Evolutionary conservation across 2,797 vertebrate species (phyloP), one percentile per base, ranked within the genome.

Genomic region (Gobio occitaniae): DNA sequence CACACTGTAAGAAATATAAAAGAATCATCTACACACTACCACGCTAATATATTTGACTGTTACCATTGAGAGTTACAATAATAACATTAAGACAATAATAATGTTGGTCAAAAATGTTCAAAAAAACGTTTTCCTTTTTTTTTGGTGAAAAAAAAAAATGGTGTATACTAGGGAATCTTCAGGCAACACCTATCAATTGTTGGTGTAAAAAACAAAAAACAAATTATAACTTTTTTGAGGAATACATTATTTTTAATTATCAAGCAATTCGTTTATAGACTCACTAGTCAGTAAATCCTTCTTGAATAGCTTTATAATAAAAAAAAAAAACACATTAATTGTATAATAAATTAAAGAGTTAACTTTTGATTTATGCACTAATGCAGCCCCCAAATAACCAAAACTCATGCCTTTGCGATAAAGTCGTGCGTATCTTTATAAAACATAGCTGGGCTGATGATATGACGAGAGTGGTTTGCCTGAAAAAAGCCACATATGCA

Each of bases 1-100:
- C 88, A 89, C 78, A 88, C 52, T 90, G 88, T 87, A 84, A 86
- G 89, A 91, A 90, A 89, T 80, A 88, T 91, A 87, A 90, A 88
- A 85, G 85, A 83, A 87, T 84, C 89, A 90, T 91, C 84, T 90
- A 87, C 69, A 87, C 84, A 88, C 82, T 85, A 87, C 87, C 89
- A 94, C 90, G 88, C 88, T 80, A 90, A 93, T 90, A 88, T 91
- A 79, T 89, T 90, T 76, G 89, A 93, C 89, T 84, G 91, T 84
- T 92, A 93, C 91, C 90, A 88, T 76, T 84, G 71, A 88, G 69
- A 88, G 65, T 82, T 76, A 85, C 41, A 63, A 83, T 76, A 89
- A 91, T 89, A 90, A 86, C 86, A 83, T 89, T 91, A 88, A 92
- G 89, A 91, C 91, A 86, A 66, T 86, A 91, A 87, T 78, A 63